A percentile compares a stretch with the other conserved stretches of the same genome.
Evolutionary conservation across 2,888 invertebrate genomes (phyloP).

Genomic region (Periphyllus acericola): DNA sequence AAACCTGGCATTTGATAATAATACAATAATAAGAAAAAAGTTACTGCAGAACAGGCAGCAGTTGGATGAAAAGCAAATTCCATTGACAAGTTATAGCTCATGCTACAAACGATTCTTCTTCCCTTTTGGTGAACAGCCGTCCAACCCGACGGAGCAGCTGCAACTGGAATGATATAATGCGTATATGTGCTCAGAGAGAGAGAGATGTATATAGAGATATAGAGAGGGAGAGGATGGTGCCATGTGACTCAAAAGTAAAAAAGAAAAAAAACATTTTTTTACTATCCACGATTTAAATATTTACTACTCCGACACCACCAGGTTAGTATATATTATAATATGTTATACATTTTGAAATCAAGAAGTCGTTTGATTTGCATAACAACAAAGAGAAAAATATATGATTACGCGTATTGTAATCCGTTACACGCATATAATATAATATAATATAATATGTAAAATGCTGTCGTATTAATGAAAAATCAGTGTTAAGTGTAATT

Average conservation of each 20-base stretch:
- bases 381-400: neutral
- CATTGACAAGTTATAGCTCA: conserved; percentile 28
- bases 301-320: neutral
- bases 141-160: conserved; percentile 23
- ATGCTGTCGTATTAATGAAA: too few relatives aligned
- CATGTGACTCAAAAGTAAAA: conserved; percentile 16
- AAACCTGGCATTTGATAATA: neutral
- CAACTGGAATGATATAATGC: neutral
- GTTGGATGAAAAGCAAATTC: neutral
- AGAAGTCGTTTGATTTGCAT: neutral
- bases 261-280: neutral
- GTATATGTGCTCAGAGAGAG: neutral
- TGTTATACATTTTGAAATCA: neutral
- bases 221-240: neutral
- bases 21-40: neutral
- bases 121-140: conserved; percentile 9
- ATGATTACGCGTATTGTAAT: neutral
- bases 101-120: conserved; percentile 27
- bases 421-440: neutral
- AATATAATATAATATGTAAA: neutral
- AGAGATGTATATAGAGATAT: neutral
- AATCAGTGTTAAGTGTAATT: too few relatives aligned
- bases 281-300: neutral
- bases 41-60: neutral
- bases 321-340: too few relatives aligned